These are phyloP conservation scores for Echiichthys vipera DNA, from an alignment of 2,797 vertebrate genomes.

Conservation along the genomic window DNA sequence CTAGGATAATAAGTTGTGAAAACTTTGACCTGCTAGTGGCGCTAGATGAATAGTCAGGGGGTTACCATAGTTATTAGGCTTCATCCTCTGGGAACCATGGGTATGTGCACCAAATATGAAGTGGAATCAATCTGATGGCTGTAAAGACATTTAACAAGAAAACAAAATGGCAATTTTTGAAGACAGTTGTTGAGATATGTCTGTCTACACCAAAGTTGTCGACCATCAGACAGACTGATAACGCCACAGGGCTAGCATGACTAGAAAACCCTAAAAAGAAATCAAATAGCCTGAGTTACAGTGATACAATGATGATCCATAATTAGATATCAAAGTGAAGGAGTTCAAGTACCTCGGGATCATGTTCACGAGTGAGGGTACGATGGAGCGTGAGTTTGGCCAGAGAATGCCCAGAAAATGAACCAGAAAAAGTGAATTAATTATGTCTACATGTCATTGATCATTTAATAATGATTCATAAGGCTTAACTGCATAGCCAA, in stretches of 20 bases:
- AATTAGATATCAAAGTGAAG: conserved; percentile 1
- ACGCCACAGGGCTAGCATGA: fast-evolving
- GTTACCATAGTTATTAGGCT: neutral
- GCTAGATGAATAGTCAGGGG: neutral
- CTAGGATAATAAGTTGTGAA: too few species aligned
- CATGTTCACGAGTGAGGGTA: too few species aligned
- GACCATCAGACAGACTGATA: neutral
- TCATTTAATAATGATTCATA: conserved; percentile 16
- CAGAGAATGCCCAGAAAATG: neutral
- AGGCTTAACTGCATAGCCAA: neutral
- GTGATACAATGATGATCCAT: neutral
- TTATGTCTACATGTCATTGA: conserved; percentile 13
- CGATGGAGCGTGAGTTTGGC: too few species aligned
- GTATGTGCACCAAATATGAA: neutral
- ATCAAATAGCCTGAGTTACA: neutral
- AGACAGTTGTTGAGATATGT: neutral
- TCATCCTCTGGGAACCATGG: neutral
- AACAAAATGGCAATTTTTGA: too few species aligned
- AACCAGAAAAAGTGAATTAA: neutral
- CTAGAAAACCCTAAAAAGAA: neutral
- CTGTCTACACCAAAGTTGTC: neutral
- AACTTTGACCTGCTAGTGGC: neutral
- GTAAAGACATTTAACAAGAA: neutral
- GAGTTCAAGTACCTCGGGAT: too few species aligned
- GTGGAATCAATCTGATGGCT: neutral